Evolutionary conservation across 2,113 vertebrate genomes (phyloP).

Genomic region (Dipodomys spectabilis): DNA sequence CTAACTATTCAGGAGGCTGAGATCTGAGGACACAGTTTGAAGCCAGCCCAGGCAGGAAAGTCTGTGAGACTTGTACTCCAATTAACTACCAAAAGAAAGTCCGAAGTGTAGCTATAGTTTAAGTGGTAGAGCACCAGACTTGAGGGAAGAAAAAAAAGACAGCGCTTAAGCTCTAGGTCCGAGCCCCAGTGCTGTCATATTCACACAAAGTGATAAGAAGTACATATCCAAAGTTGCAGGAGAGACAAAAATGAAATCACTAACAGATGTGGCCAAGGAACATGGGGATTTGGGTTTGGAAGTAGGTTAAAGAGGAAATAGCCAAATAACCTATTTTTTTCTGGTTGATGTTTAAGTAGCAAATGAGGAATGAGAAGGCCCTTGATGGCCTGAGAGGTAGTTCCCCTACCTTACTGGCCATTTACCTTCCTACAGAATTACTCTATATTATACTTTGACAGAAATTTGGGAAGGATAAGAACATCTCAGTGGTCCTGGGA

Average conservation of each 20-base stretch:
- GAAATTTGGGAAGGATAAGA: not conserved
- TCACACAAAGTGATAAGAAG: too few relatives aligned
- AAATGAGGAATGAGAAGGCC: not conserved
- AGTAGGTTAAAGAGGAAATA: not conserved
- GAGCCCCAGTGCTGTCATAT: too few relatives aligned
- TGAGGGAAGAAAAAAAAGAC: too few relatives aligned
- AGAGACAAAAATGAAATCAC: not conserved
- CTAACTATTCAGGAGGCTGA: too few relatives aligned
- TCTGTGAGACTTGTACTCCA: too few relatives aligned
- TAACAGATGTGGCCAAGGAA: not conserved
- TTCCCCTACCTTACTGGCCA: not conserved
- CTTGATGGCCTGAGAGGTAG: not conserved
- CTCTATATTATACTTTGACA: not conserved
- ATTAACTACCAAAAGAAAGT: too few relatives aligned
- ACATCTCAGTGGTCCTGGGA: not conserved
- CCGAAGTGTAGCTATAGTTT: too few relatives aligned
- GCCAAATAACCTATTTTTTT: not conserved
- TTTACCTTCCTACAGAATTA: not conserved
- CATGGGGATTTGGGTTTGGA: not conserved
- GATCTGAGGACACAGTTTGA: too few relatives aligned
- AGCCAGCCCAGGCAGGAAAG: too few relatives aligned
- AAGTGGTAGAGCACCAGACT: too few relatives aligned
- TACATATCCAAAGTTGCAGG: not conserved
- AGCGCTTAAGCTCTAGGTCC: too few relatives aligned
- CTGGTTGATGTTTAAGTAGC: not conserved